Conservation (phyloP, 1,140 invertebrate genomes). For the Cephus cinctus region DNA sequence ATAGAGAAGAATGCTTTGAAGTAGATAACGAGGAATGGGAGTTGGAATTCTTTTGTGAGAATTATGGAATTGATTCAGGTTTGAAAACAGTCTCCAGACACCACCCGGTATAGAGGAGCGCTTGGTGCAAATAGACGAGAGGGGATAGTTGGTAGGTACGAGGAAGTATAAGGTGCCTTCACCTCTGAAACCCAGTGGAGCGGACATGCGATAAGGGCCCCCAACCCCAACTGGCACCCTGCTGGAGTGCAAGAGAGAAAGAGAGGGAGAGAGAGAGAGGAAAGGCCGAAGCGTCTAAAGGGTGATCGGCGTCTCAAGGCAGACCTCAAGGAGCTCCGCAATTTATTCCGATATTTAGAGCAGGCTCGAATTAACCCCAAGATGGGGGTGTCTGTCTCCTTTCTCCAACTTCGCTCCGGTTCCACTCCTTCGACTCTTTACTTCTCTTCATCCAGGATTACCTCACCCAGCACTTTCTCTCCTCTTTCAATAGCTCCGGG, state of each 20-base stretch:
- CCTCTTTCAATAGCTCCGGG: conserved; percentile 1
- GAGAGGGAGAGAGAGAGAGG: not conserved
- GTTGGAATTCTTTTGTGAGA: too few species aligned
- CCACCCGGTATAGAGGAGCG: conserved; percentile 31
- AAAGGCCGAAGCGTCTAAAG: conserved; percentile 13
- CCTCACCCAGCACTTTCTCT: not conserved
- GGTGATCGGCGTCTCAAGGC: conserved; percentile 22
- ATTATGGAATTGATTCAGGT: too few species aligned
- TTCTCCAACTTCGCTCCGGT: not conserved
- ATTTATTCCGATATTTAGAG: conserved; percentile 54
- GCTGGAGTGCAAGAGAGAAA: not conserved
- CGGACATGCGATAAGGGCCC: conserved; percentile 50
- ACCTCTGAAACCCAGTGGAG: conserved; percentile 46
- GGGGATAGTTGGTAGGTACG: conserved; percentile 3
- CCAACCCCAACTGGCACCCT: conserved; percentile 16
- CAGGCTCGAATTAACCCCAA: too few species aligned
- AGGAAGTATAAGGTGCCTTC: conserved; percentile 26
- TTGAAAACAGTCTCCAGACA: conserved; percentile 7
- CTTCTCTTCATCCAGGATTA: not conserved
- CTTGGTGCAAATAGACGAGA: conserved; percentile 29
- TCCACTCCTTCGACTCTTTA: not conserved
- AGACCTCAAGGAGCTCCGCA: conserved; percentile 33
- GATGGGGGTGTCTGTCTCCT: not conserved
- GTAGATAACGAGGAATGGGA: too few species aligned
- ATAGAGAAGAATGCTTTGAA: too few species aligned